A percentile compares a stretch with the other conserved stretches of the same genome.
These are phyloP conservation scores for Drosophila paranaensis DNA, from an alignment of 2,888 invertebrate genomes.

Conservation along the genomic window DNA sequence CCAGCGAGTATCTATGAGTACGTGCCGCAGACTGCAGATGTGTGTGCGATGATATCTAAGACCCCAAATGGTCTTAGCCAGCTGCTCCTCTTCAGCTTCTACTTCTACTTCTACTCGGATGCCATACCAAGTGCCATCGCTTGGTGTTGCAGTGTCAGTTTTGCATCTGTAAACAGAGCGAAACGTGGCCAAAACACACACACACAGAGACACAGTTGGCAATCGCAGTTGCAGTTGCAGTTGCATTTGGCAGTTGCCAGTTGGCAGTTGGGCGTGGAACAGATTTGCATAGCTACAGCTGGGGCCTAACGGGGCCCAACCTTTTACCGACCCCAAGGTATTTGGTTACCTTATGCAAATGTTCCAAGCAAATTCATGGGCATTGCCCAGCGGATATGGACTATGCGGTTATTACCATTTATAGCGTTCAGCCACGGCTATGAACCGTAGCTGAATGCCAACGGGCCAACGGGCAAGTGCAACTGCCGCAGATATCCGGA, in stretches of 20 bases:
- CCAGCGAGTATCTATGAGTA: slow-evolving; percentile 37
- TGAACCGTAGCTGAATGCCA: slow-evolving; percentile 19
- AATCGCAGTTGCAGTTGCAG: slow-evolving; percentile 10
- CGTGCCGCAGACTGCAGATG: slow-evolving; percentile 6
- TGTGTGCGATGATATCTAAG: slow-evolving; percentile 51
- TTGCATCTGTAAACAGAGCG: slow-evolving; percentile 73
- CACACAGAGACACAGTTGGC: background rate
- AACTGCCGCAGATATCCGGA: slow-evolving; percentile 16
- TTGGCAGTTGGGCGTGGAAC: slow-evolving; percentile 37
- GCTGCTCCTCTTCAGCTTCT: slow-evolving; percentile 6
- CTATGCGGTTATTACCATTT: slow-evolving; percentile 44
- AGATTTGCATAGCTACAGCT: slow-evolving; percentile 42
- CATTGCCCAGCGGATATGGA: slow-evolving; percentile 58
- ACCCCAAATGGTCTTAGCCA: slow-evolving; percentile 26
- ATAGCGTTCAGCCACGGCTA: slow-evolving; percentile 33
- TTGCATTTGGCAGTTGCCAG: slow-evolving; percentile 23
- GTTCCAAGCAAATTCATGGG: slow-evolving; percentile 53
- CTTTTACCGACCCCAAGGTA: slow-evolving; percentile 58
- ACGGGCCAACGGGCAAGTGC: slow-evolving; percentile 22
- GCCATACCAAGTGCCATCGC: slow-evolving; percentile 44
- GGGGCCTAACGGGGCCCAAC: slow-evolving; percentile 53
- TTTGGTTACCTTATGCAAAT: slow-evolving; percentile 67
- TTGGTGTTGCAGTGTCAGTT: slow-evolving; percentile 70
- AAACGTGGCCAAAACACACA: slow-evolving; percentile 35
- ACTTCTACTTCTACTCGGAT: slow-evolving; percentile 4